Conservation (phyloP, 2,113 vertebrate genomes). For the Anolis sagrei region DNA sequence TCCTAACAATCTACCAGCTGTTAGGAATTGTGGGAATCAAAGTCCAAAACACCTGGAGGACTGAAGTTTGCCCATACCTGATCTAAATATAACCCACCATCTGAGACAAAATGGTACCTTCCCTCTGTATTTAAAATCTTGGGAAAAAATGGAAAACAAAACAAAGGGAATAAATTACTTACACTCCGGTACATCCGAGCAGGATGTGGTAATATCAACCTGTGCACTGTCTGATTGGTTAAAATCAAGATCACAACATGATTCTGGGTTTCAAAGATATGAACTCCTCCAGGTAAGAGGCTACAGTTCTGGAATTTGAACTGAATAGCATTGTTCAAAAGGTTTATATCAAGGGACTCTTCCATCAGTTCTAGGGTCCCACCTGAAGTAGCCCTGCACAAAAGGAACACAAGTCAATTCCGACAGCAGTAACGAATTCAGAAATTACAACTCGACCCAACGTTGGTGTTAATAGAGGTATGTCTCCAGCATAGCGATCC, state of each 20-base stretch:
- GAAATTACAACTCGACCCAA: not conserved
- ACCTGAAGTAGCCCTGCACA: constrained; percentile 83
- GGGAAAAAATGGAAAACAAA: not conserved
- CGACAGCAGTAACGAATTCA: not conserved
- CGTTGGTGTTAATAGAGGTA: not conserved
- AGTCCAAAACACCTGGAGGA: too few relatives aligned
- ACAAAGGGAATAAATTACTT: constrained; percentile 68
- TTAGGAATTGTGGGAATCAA: too few relatives aligned
- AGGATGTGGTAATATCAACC: constrained; percentile 90
- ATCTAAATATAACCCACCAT: not conserved
- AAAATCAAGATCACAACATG: constrained; percentile 85
- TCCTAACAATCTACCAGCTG: too few relatives aligned
- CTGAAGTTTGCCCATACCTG: too few relatives aligned
- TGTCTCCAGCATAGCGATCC: not conserved
- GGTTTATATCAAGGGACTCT: constrained; percentile 88
- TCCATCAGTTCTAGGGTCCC: constrained; percentile 89
- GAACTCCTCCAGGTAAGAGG: constrained; percentile 86
- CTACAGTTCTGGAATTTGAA: constrained; percentile 84
- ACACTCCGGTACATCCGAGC: constrained; percentile 89
- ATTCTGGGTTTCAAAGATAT: constrained; percentile 86
- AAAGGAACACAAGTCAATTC: not conserved
- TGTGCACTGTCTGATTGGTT: constrained; percentile 89
- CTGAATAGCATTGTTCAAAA: constrained; percentile 86
- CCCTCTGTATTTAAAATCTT: not conserved
- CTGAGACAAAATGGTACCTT: not conserved